Evolutionary conservation across 53 echinoderm and acorn worm species (phyloP).

Genomic region (Zoroaster sp.): DNA sequence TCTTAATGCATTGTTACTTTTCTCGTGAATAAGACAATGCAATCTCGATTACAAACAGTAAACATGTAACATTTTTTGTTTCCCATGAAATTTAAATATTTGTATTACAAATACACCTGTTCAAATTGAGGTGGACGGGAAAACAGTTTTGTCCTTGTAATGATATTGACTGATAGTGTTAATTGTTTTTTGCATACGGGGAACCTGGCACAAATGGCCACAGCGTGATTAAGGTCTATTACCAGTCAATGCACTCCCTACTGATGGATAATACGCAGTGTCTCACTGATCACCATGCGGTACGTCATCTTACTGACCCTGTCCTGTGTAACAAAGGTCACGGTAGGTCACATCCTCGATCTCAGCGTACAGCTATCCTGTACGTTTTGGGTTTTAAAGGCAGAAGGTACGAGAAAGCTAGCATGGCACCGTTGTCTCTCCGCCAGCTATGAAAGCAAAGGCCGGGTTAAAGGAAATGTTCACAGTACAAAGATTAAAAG

Average conservation of each 20-base stretch:
- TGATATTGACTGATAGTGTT: too few species aligned
- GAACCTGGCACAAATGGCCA: too few species aligned
- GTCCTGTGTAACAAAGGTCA: slow-evolving; percentile 59
- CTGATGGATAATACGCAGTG: slow-evolving; percentile 74
- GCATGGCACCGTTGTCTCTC: slow-evolving; percentile 71
- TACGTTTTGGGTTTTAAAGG: slow-evolving; percentile 59
- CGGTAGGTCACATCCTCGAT: slow-evolving; percentile 41
- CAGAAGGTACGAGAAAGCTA: slow-evolving; percentile 65
- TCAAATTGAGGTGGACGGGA: too few species aligned
- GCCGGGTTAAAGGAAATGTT: slow-evolving; percentile 6
- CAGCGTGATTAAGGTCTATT: too few species aligned
- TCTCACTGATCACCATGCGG: slow-evolving; percentile 63
- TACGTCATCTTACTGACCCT: slow-evolving; percentile 68
- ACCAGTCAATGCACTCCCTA: background rate
- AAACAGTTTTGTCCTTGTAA: too few species aligned
- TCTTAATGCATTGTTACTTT: too few species aligned
- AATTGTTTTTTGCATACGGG: too few species aligned
- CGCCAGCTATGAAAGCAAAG: slow-evolving; percentile 70
- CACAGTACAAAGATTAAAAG: background rate
- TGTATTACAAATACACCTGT: too few species aligned
- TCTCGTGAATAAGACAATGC: too few species aligned
- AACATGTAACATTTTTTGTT: too few species aligned
- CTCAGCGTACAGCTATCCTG: slow-evolving; percentile 75
- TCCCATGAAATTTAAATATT: too few species aligned
- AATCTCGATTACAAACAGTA: too few species aligned